Evolutionary conservation across 2,888 invertebrate species (phyloP), one percentile per base, ranked within the genome.

Genomic region (Druceiella hillmani): DNA sequence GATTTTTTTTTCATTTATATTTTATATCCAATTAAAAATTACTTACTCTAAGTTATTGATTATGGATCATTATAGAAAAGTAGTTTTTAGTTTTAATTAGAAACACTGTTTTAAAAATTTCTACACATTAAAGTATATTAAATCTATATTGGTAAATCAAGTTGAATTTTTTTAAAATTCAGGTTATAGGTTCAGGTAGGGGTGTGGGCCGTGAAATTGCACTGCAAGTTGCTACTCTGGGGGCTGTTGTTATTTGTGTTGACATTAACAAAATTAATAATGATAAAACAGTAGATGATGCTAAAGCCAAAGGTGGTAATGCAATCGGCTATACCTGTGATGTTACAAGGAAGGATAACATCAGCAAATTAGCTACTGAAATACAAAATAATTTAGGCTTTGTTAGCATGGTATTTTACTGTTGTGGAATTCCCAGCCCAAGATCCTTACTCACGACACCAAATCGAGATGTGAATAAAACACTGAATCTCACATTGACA

Each of bases 161-260:
- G n/a, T n/a, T n/a, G n/a, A n/a, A n/a, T n/a, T n/a, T n/a, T n/a
- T n/a, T 28, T 17, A 36, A 34, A 11, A 40, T 44, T 29, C 52
- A 79, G 79, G 67, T 85, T 7, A 76, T 85, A 36, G 85, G 85
- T n/a, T 74, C 83, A 26, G 82, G 81, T 27, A 64, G 78, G 50
- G 83, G 83, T 10, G 68, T 83, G 3, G 83, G 83, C 1, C 67
- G 74, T 39, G 76, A 81, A 53, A 58, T 82, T 43, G 76, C 80
- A 0, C 59, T 77, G 41, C 75, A 79, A 50, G 55, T 82, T 38
- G 71, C 76, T 2, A 61, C 62, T 7, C 57, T 75, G 14, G 77
- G 76, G 26, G 78, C 78, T 2, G 66, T 59, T 31, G 72, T 83
- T 2, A 70, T 85, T 2, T 78, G 84, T 44, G 75, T 83, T 42